These are phyloP conservation scores for Elgonia sp. DNA, from an alignment of 2,888 invertebrate genomes.

Conservation along the genomic window DNA sequence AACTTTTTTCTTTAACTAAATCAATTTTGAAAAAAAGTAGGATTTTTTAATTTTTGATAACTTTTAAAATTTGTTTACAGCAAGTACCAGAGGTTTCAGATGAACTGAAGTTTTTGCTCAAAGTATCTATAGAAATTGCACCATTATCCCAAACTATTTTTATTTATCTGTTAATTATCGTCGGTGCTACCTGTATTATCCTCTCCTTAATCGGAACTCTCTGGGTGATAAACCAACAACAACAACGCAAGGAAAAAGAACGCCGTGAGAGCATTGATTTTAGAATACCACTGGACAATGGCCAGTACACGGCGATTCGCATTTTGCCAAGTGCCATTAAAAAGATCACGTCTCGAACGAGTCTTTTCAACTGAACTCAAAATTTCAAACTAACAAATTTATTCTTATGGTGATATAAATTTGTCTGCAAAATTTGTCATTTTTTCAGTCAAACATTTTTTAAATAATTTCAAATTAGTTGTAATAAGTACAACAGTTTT, in stretches of 20 bases:
- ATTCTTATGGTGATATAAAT: no score
- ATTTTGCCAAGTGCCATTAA: conserved; percentile 84
- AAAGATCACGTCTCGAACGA: conserved; percentile 85
- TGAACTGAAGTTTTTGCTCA: conserved; percentile 79
- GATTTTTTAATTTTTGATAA: no score
- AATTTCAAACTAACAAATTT: background rate
- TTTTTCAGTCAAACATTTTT: no score
- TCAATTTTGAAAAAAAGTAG: no score
- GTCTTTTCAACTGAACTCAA: conserved; percentile 81
- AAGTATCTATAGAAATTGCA: conserved; percentile 79
- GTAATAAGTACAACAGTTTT: no score
- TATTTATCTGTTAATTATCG: conserved; percentile 81
- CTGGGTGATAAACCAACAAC: conserved; percentile 83
- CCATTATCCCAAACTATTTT: conserved; percentile 82
- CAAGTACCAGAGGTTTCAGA: conserved; percentile 78
- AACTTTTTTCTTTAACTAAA: no score
- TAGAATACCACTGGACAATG: conserved; percentile 84
- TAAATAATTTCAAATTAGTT: no score
- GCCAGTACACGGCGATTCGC: conserved; percentile 84
- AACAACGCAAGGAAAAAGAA: conserved; percentile 76
- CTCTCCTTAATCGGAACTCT: conserved; percentile 83
- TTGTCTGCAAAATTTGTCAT: no score
- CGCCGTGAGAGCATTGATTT: conserved; percentile 84
- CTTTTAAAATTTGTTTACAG: conserved; percentile 76
- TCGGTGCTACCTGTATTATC: conserved; percentile 80